Conservation (phyloP, 2,888 invertebrate species). For the Dryocosmus kuriphilus region DNA sequence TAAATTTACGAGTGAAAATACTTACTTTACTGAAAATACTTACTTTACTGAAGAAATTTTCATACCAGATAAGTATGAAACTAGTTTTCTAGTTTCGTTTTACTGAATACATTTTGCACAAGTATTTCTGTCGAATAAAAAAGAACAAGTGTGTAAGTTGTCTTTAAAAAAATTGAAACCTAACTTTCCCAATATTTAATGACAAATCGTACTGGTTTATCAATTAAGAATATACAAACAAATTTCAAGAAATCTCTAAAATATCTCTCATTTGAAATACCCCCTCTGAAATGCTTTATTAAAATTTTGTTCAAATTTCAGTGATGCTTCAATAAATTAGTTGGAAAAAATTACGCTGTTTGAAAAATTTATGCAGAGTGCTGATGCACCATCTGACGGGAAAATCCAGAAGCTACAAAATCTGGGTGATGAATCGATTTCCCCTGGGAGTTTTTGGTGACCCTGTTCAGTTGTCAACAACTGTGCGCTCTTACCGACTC, state of each 20-base stretch:
- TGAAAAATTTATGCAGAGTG: background rate
- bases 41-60: too few species aligned
- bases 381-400: background rate
- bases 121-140: too few species aligned
- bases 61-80: too few species aligned
- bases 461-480: background rate
- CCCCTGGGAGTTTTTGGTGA: background rate
- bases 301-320: background rate
- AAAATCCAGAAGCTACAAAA: background rate
- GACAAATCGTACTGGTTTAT: background rate
- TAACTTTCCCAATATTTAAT: background rate
- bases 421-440: slow-evolving; percentile 17
- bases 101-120: too few species aligned
- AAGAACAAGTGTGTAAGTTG: too few species aligned
- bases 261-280: background rate
- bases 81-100: too few species aligned
- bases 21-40: background rate
- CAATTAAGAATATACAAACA: background rate
- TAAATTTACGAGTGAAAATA: background rate
- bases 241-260: background rate
- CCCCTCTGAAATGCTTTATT: background rate
- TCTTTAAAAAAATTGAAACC: too few species aligned
- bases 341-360: background rate
- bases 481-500: slow-evolving; percentile 29
- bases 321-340: background rate